Conservation (phyloP, 2,113 vertebrate genomes). For the Corythornis madagascariensis region DNA sequence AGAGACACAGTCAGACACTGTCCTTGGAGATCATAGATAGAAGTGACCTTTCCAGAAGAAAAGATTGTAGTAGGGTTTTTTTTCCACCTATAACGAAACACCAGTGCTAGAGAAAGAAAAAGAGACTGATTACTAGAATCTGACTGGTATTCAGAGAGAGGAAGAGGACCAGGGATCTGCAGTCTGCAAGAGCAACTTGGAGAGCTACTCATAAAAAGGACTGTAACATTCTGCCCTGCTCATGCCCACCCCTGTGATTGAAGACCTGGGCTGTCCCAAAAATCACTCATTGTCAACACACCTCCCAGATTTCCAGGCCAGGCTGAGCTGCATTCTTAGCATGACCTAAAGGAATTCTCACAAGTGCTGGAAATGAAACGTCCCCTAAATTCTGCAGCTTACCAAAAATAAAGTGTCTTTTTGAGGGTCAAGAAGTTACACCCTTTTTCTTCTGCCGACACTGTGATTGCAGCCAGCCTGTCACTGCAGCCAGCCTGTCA, state of each 20-base stretch:
- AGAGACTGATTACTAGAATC: background rate
- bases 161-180: background rate
- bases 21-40: background rate
- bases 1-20: background rate
- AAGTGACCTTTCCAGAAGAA: background rate
- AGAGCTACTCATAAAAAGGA: background rate
- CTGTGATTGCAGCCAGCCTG: background rate
- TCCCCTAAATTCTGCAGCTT: background rate
- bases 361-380: background rate
- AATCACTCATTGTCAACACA: background rate
- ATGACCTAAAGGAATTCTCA: background rate
- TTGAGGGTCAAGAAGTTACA: background rate
- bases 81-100: background rate
- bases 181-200: background rate
- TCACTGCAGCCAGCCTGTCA: background rate
- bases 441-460: background rate
- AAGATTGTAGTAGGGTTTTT: background rate
- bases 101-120: background rate
- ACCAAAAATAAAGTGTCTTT: background rate
- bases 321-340: background rate
- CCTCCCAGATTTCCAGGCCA: background rate
- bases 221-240: background rate
- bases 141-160: background rate
- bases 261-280: background rate
- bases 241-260: background rate